Evolutionary conservation across 2,888 invertebrate species (phyloP).

Genomic region (Folsomia manolachei): DNA sequence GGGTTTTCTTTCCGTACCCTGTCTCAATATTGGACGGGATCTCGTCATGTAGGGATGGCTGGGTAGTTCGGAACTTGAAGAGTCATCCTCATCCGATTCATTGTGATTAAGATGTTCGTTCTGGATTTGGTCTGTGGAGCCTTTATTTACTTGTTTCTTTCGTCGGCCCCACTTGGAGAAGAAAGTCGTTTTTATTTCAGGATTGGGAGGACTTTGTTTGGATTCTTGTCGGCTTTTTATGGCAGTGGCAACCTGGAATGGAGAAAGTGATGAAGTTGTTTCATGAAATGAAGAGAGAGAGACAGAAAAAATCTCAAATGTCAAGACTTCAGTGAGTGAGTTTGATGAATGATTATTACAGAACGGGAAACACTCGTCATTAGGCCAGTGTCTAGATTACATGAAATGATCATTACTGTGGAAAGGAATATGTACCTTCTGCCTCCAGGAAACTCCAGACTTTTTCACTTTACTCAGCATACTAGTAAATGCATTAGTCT

Average conservation of each 20-base stretch:
- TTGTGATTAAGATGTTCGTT: slow-evolving; percentile 6
- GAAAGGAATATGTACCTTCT: slow-evolving; percentile 7
- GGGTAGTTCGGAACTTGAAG: slow-evolving; percentile 21
- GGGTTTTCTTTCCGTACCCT: slow-evolving; percentile 6
- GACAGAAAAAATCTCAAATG: not conserved
- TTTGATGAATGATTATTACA: not conserved
- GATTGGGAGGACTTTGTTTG: slow-evolving; percentile 14
- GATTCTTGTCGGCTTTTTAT: slow-evolving; percentile 21
- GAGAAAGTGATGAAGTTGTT: not conserved
- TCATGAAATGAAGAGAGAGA: not conserved
- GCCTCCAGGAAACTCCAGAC: slow-evolving; percentile 30
- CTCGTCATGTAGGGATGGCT: slow-evolving; percentile 22
- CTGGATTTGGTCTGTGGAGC: not conserved
- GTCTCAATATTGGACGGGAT: slow-evolving; percentile 18
- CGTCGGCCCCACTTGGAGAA: slow-evolving; percentile 32
- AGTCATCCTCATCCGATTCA: slow-evolving; percentile 16
- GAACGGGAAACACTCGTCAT: no score
- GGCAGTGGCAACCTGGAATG: slow-evolving; percentile 27
- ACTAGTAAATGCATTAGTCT: slow-evolving; percentile 21
- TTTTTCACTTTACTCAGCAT: slow-evolving; percentile 34
- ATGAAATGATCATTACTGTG: no score
- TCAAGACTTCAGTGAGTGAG: not conserved
- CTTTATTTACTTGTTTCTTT: slow-evolving; percentile 17
- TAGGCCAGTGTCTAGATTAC: no score
- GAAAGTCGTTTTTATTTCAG: slow-evolving; percentile 30